phyloP scores from a whole-genome alignment of 1,140 invertebrate genomes.

The Leptestheria dahalacensis region DNA sequence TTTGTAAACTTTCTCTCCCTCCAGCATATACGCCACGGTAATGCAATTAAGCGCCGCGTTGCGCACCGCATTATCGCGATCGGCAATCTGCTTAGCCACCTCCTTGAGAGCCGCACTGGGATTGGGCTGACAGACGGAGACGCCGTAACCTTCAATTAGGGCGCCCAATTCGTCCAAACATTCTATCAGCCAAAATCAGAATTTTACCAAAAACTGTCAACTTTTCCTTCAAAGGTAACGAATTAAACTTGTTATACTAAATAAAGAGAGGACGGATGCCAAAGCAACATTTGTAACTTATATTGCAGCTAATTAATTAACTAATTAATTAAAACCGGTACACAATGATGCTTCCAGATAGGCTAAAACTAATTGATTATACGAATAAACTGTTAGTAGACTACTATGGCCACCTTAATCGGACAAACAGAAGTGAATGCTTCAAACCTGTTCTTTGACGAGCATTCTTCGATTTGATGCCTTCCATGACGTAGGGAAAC shows the following conservation, averaged over 20 bases:
- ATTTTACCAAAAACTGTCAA: background rate
- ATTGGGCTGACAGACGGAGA: slow-evolving; percentile 64
- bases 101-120: slow-evolving; percentile 68
- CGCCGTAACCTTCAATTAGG: slow-evolving; percentile 71
- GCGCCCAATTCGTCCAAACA: slow-evolving; percentile 81
- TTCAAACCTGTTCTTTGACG: slow-evolving; percentile 67
- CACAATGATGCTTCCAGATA: too few relatives aligned
- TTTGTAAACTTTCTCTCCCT: slow-evolving; percentile 82
- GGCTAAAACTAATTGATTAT: too few relatives aligned
- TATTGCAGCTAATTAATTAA: background rate
- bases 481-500: slow-evolving; percentile 82
- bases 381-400: too few relatives aligned
- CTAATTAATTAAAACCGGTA: too few relatives aligned
- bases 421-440: slow-evolving; percentile 5
- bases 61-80: slow-evolving; percentile 88
- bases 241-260: background rate
- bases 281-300: background rate
- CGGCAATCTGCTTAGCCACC: slow-evolving; percentile 84
- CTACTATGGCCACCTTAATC: too few relatives aligned
- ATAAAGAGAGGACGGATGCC: background rate
- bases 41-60: slow-evolving; percentile 90
- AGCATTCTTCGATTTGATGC: slow-evolving; percentile 90
- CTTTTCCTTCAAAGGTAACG: background rate
- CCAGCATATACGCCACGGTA: slow-evolving; percentile 73
- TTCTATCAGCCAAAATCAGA: slow-evolving; percentile 39